These are phyloP conservation scores for Crossaster papposus DNA, from an alignment of 53 echinoderm and acorn worm genomes.

Conservation along the genomic window DNA sequence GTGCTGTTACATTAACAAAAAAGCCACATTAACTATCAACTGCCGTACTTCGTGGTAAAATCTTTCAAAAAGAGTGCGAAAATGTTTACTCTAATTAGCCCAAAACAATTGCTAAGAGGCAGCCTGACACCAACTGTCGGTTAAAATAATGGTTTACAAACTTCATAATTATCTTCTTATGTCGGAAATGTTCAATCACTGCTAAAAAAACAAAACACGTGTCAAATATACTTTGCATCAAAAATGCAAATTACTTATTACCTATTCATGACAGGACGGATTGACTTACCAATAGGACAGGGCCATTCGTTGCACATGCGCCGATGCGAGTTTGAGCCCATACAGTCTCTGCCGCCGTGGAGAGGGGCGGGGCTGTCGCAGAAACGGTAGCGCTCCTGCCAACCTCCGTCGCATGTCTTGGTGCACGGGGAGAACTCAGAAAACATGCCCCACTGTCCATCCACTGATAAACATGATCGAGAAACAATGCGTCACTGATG, in stretches of 20 bases:
- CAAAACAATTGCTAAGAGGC: too few relatives aligned
- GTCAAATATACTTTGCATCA: too few relatives aligned
- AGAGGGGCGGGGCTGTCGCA: conserved; percentile 88
- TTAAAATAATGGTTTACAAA: too few relatives aligned
- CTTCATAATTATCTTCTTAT: too few relatives aligned
- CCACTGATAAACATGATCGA: conserved; percentile 55
- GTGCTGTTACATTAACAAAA: too few relatives aligned
- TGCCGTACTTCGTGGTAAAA: too few relatives aligned
- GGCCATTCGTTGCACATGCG: conserved; percentile 83
- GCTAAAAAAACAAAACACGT: too few relatives aligned
- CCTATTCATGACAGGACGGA: background rate
- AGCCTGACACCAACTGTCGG: too few relatives aligned
- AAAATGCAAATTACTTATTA: background rate
- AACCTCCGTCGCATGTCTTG: conserved; percentile 92
- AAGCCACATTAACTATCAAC: too few relatives aligned
- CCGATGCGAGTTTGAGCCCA: conserved; percentile 56
- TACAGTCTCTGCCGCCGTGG: conserved; percentile 79
- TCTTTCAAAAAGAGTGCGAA: too few relatives aligned
- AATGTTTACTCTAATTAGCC: too few relatives aligned
- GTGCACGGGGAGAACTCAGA: conserved; percentile 89
- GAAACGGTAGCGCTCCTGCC: conserved; percentile 72
- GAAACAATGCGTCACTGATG: background rate
- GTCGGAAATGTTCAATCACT: too few relatives aligned
- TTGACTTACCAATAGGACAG: conserved; percentile 89
- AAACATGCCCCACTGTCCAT: conserved; percentile 87